Conservation (phyloP, 2,113 vertebrate genomes). For the Tychaedon coryphoeus region DNA sequence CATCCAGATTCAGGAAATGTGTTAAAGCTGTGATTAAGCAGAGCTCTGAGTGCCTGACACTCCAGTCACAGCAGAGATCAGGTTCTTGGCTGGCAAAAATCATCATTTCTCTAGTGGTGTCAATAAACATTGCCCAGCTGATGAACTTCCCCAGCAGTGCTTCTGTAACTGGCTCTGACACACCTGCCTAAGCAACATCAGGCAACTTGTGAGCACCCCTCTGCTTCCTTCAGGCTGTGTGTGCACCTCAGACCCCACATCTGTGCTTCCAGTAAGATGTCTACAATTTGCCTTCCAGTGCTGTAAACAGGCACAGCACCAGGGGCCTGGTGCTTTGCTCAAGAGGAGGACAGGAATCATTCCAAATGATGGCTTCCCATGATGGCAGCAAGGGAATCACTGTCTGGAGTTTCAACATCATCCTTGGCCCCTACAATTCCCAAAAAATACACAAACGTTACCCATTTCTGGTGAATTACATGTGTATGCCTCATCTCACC, state of each 20-base stretch:
- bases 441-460: neutral
- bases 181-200: neutral
- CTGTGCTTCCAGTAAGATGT: neutral
- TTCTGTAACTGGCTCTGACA: neutral
- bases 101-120: neutral
- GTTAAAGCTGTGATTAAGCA: neutral
- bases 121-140: rapidly evolving
- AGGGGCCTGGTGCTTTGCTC: neutral
- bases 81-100: neutral
- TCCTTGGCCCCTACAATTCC: neutral
- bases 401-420: neutral
- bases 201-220: neutral
- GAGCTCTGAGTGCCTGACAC: neutral
- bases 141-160: neutral
- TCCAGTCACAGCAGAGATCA: neutral
- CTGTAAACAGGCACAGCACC: neutral
- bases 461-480: neutral
- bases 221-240: neutral
- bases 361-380: neutral
- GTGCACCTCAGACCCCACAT: neutral
- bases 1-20: neutral
- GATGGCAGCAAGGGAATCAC: neutral
- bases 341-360: neutral
- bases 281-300: neutral
- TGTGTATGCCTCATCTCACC: neutral